Percentiles rank a stretch among this genome's conserved stretches.
phyloP scores from a whole-genome alignment of 2,113 vertebrate species.

The Ammodramus savannarum region DNA sequence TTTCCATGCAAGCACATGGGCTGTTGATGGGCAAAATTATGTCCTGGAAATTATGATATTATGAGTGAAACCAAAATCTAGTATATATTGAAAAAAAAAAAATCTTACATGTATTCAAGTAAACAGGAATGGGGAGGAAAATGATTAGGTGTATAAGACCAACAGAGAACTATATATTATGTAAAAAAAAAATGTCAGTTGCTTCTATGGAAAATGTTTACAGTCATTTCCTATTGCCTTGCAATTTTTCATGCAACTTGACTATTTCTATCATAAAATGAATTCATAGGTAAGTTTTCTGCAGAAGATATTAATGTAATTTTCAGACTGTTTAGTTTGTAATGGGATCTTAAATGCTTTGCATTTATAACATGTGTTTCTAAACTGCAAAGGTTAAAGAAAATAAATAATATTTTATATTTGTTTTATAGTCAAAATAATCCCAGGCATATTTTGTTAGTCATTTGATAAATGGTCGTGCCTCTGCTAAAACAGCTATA shows the following conservation, averaged over 20 bases:
- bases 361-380: background rate
- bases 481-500: background rate
- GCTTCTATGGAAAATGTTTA: background rate
- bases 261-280: background rate
- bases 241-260: background rate
- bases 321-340: background rate
- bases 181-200: background rate
- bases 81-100: background rate
- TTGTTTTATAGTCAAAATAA: background rate
- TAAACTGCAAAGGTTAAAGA: background rate
- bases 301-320: background rate
- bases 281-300: background rate
- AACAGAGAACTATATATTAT: background rate
- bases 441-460: background rate
- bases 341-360: background rate
- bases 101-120: background rate
- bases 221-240: background rate
- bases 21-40: background rate
- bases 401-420: background rate
- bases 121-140: background rate
- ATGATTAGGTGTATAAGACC: background rate
- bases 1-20: background rate
- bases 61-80: background rate
- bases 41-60: background rate
- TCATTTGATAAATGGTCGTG: background rate